These are phyloP conservation scores for Lithobates sylvaticus DNA, from an alignment of 2,797 vertebrate species.

Conservation along the genomic window DNA sequence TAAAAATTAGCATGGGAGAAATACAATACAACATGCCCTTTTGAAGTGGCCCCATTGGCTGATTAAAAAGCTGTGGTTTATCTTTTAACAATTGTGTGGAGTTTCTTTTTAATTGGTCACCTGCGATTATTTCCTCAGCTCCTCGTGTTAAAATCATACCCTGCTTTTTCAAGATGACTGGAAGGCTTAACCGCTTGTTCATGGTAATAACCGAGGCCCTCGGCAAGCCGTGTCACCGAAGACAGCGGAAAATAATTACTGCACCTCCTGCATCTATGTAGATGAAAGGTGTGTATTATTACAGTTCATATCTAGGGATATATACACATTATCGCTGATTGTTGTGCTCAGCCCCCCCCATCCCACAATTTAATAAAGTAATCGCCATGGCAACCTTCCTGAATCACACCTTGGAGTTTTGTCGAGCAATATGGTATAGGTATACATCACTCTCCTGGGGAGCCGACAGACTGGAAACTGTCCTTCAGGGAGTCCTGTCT, in stretches of 20 bases:
- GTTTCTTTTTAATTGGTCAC: too few species aligned
- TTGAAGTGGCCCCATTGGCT: background rate
- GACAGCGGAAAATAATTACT: conserved; percentile 12
- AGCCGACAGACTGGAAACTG: conserved; percentile 66
- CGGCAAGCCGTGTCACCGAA: background rate
- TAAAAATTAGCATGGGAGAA: too few species aligned
- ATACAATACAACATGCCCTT: background rate
- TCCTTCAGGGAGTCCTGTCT: conserved; percentile 66
- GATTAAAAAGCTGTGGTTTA: background rate
- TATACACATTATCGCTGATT: conserved; percentile 49
- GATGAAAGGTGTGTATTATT: conserved; percentile 32
- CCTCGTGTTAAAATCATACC: background rate
- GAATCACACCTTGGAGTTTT: conserved; percentile 45
- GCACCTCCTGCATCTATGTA: conserved; percentile 28
- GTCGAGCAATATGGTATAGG: conserved; percentile 48
- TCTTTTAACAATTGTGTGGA: background rate
- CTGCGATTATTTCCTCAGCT: background rate
- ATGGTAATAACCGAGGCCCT: background rate
- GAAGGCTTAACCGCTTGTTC: background rate
- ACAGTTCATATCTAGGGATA: conserved; percentile 25
- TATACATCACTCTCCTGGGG: conserved; percentile 65
- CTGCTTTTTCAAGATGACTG: background rate
- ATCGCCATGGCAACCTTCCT: conserved; percentile 44
- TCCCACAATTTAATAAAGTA: conserved; percentile 37
- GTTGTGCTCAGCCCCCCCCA: conserved; percentile 25